phyloP scores from a whole-genome alignment of 2,113 vertebrate genomes.

The Calyptomena viridis region DNA sequence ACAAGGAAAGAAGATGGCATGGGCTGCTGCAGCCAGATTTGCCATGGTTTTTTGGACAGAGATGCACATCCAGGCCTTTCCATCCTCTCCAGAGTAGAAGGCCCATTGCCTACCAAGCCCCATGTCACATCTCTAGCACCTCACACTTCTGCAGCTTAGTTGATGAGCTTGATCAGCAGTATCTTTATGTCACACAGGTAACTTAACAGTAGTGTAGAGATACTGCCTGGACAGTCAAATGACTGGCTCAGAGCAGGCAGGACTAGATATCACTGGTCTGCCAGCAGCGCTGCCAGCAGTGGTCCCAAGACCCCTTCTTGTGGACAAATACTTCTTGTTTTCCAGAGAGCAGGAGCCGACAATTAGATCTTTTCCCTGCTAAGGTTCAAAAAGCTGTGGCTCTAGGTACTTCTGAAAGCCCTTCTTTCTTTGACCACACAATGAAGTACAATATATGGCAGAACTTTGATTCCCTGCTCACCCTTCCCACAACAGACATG shows the following conservation, averaged over 20 bases:
- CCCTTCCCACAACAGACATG: neutral
- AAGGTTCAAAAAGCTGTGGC: neutral
- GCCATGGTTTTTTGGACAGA: neutral
- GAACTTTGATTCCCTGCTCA: neutral
- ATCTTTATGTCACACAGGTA: neutral
- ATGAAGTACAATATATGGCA: neutral
- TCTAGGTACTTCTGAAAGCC: neutral
- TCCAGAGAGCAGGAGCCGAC: neutral
- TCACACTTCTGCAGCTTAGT: neutral
- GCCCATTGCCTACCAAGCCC: neutral
- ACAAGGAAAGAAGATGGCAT: neutral
- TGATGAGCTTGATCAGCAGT: neutral
- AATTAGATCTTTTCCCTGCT: fast-evolving
- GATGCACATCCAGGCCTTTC: neutral
- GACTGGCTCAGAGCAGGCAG: neutral
- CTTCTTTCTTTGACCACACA: neutral
- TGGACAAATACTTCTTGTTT: neutral
- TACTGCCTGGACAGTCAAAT: neutral
- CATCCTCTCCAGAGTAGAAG: neutral
- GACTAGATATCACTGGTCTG: neutral
- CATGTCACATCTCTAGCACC: neutral
- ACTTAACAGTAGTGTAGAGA: neutral
- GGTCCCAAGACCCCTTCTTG: neutral
- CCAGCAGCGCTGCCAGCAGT: neutral
- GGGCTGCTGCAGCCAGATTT: neutral